These are phyloP conservation scores for Vipera ursinii DNA, from an alignment of 2,797 vertebrate species.

Conservation along the genomic window DNA sequence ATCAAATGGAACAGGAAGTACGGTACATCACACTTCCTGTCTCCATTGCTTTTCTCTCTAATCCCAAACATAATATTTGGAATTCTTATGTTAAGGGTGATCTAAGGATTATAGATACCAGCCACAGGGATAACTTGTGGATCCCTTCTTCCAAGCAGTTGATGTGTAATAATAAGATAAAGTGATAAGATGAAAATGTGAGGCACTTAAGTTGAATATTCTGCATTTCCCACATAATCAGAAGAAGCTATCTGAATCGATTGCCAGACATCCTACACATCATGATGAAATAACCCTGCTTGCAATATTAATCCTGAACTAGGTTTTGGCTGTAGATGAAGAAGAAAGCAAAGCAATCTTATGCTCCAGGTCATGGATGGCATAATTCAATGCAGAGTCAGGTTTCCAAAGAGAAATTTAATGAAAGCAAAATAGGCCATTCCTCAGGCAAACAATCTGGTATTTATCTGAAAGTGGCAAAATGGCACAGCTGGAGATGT, in stretches of 20 bases:
- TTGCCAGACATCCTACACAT: not conserved
- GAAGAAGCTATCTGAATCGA: not conserved
- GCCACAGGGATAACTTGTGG: not conserved
- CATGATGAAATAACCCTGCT: not conserved
- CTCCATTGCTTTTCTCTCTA: not conserved
- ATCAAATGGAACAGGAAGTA: not conserved
- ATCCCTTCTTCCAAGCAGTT: not conserved
- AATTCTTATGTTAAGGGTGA: not conserved
- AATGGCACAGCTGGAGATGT: not conserved
- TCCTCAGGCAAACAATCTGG: not conserved
- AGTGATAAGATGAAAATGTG: not conserved
- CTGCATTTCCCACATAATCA: not conserved
- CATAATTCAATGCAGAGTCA: not conserved
- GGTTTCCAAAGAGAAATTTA: not conserved
- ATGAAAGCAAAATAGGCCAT: not conserved
- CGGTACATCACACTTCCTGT: not conserved
- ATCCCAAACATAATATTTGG: conserved; percentile 7
- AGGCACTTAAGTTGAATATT: not conserved
- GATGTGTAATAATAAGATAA: not conserved
- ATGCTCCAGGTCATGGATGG: not conserved
- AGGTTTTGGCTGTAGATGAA: not conserved
- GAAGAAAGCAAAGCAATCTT: not conserved
- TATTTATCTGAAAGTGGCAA: not conserved
- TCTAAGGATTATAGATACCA: not conserved
- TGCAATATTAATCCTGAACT: not conserved